phyloP scores from a whole-genome alignment of 1,140 invertebrate species.

The Helicoverpa armigera region DNA sequence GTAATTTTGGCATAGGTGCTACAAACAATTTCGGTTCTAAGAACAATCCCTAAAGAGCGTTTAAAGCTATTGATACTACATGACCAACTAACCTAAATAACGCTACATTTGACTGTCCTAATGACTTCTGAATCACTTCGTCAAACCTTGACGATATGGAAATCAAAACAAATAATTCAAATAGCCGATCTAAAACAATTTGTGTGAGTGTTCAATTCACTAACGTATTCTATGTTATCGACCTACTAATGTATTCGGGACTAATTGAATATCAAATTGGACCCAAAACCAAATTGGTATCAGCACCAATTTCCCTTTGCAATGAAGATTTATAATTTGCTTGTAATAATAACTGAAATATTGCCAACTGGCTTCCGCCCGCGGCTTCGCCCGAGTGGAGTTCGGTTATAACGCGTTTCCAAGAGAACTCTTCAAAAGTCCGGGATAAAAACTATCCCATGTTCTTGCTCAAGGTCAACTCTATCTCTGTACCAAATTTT shows the following conservation, averaged over 20 bases:
- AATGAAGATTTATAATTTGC: slow-evolving; percentile 42
- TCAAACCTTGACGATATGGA: background rate
- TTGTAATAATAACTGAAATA: slow-evolving; percentile 29
- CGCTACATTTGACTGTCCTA: too few species aligned
- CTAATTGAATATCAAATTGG: slow-evolving; percentile 47
- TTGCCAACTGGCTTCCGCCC: too few species aligned
- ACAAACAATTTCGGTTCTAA: too few species aligned
- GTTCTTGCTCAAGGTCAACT: too few species aligned
- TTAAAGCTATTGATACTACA: background rate
- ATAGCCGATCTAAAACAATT: slow-evolving; percentile 12
- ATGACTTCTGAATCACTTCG: background rate
- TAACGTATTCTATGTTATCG: slow-evolving; percentile 29
- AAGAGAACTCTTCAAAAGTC: too few species aligned
- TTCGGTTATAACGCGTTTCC: too few species aligned
- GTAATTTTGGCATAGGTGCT: too few species aligned
- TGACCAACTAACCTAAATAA: background rate
- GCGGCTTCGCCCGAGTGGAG: too few species aligned
- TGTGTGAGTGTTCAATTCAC: slow-evolving; percentile 5
- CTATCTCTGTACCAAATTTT: too few species aligned
- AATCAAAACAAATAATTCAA: slow-evolving; percentile 5
- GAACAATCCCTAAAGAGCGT: too few species aligned
- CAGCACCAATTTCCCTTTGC: slow-evolving; percentile 25
- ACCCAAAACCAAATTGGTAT: slow-evolving; percentile 12
- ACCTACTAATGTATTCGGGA: slow-evolving; percentile 32
- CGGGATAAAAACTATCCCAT: too few species aligned